A percentile compares a stretch with the other conserved stretches of the same genome.
phyloP scores from a whole-genome alignment of 2,113 vertebrate genomes.

The Edolisoma coerulescens region DNA sequence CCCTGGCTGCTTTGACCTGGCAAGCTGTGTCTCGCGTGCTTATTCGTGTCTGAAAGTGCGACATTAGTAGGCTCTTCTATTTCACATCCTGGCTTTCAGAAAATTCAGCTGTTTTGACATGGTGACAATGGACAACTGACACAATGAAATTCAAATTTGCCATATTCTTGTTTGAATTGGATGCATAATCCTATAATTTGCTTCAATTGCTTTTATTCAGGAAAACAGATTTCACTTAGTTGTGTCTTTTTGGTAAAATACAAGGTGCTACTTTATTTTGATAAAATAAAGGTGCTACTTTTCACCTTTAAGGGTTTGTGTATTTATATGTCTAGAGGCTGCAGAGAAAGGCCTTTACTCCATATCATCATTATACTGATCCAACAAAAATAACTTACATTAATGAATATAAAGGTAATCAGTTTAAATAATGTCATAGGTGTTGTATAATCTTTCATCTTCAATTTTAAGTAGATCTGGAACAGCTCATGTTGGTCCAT shows the following conservation, averaged over 20 bases:
- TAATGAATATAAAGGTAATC: neutral
- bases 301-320: neutral
- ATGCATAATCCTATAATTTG: neutral
- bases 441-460: neutral
- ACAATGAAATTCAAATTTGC: slow-evolving; percentile 1
- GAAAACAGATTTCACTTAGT: neutral
- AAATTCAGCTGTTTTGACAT: neutral
- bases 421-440: neutral
- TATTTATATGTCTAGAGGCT: neutral
- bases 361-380: neutral
- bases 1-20: no score
- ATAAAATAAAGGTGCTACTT: no score
- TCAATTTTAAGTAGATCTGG: neutral
- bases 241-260: neutral
- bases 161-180: slow-evolving; percentile 25
- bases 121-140: neutral
- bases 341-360: neutral
- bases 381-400: neutral
- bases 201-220: neutral
- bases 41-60: no score
- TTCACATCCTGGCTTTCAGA: neutral
- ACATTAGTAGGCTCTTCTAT: neutral
- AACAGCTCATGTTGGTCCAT: neutral
- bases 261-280: no score
- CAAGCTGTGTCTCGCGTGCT: no score